These are phyloP conservation scores for Galendromus occidentalis DNA, from an alignment of 1,140 invertebrate species.

Conservation along the genomic window DNA sequence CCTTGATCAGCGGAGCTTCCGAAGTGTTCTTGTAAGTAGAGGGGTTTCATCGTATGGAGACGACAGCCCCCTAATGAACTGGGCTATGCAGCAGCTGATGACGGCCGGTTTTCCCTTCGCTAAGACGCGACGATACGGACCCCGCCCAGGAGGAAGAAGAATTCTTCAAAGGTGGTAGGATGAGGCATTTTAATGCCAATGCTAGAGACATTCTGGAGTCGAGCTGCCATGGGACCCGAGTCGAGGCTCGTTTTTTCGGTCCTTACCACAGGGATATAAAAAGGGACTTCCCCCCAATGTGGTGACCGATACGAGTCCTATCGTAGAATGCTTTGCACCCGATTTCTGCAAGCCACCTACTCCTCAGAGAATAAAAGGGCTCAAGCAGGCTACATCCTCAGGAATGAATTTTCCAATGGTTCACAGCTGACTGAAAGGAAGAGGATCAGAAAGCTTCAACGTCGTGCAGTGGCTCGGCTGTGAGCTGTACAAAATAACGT, in stretches of 20 bases:
- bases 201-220: background rate
- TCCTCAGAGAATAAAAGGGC: no score
- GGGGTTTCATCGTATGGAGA: conserved; percentile 99
- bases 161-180: conserved; percentile 52
- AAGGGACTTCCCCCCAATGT: no score
- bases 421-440: no score
- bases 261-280: conserved; percentile 37
- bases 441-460: no score
- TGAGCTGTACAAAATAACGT: conserved; percentile 71
- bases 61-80: conserved; percentile 99
- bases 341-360: no score
- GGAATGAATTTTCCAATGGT: no score
- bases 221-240: background rate
- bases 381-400: no score
- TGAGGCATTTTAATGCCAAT: no score
- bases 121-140: conserved; percentile 99
- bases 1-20: no score
- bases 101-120: conserved; percentile 72
- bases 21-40: no score
- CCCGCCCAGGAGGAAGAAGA: conserved; percentile 99
- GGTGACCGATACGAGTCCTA: no score
- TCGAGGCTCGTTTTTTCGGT: background rate
- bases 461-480: conserved; percentile 98
- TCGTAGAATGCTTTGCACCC: no score
- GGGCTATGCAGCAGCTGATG: conserved; percentile 76